These are phyloP conservation scores for Felis chaus DNA, from an alignment of 2,113 vertebrate genomes.

Conservation along the genomic window DNA sequence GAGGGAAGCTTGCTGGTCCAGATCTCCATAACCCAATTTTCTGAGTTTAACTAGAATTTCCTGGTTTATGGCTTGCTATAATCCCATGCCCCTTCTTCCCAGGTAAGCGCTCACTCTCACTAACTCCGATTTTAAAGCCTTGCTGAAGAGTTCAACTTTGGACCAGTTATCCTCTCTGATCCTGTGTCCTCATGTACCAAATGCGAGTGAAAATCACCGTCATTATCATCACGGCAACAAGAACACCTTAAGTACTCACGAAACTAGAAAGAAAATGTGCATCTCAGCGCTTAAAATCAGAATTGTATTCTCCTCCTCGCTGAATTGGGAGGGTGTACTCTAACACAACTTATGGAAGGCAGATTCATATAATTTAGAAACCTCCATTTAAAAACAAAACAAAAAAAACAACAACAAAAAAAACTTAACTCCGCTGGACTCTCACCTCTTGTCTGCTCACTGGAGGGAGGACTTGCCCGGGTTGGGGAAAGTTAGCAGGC, in stretches of 20 bases:
- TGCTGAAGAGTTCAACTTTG: not conserved
- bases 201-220: not conserved
- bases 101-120: not conserved
- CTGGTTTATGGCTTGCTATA: not conserved
- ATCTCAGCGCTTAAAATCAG: not conserved
- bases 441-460: not conserved
- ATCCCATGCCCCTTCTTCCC: not conserved
- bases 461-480: not conserved
- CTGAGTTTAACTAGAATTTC: not conserved
- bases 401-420: not conserved
- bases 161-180: not conserved
- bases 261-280: not conserved
- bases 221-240: too few species aligned
- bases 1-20: not conserved
- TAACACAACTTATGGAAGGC: not conserved
- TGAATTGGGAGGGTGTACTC: not conserved
- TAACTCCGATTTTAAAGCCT: not conserved
- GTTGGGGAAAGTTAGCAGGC: not conserved
- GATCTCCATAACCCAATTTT: not conserved
- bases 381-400: not conserved
- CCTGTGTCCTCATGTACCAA: not conserved
- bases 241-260: not conserved
- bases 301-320: not conserved
- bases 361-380: not conserved
- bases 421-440: too few species aligned